Evolutionary conservation across 2,888 invertebrate genomes (phyloP).

Genomic region (Tipula vernalis): DNA sequence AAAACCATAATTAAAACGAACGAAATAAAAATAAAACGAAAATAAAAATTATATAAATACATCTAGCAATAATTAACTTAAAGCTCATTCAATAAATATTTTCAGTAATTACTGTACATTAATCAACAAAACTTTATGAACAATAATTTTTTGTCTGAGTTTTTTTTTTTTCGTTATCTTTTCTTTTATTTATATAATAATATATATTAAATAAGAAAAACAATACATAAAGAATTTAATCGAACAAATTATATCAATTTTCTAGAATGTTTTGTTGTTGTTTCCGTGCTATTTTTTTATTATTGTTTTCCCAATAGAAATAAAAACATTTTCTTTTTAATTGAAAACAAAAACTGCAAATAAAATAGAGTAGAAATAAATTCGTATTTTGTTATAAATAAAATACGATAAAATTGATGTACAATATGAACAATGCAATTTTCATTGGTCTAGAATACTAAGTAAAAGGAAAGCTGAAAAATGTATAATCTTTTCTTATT

Average conservation of each 20-base stretch:
- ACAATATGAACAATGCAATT: background rate
- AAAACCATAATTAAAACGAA: background rate
- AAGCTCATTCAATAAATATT: slow-evolving; percentile 4
- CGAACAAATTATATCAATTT: background rate
- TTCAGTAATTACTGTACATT: background rate
- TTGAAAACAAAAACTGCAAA: background rate
- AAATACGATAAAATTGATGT: background rate
- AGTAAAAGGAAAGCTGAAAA: background rate
- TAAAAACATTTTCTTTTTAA: background rate
- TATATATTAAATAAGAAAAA: background rate
- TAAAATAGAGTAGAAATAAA: background rate
- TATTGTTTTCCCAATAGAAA: background rate
- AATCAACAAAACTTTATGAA: background rate
- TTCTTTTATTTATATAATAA: background rate
- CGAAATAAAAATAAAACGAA: background rate
- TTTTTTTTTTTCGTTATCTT: background rate
- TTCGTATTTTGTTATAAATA: background rate
- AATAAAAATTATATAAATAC: background rate
- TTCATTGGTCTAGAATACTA: background rate
- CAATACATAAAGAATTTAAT: background rate
- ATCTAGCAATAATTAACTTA: background rate
- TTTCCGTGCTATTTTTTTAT: background rate
- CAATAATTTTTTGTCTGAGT: background rate
- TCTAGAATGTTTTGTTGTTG: background rate
- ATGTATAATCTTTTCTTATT: background rate